Evolutionary conservation across 2,888 invertebrate species (phyloP).

Genomic region (Lingula anatina): DNA sequence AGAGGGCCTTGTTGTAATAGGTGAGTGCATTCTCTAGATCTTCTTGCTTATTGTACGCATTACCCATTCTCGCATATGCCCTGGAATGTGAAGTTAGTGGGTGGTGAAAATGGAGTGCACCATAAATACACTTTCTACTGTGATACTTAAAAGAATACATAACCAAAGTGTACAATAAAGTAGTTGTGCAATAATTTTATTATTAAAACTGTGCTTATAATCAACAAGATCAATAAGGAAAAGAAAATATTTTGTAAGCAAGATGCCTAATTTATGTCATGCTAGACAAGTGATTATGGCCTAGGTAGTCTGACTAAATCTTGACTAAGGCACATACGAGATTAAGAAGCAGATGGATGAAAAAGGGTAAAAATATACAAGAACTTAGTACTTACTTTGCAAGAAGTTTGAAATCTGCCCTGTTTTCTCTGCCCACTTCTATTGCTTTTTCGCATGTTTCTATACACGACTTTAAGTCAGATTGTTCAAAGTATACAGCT

Average conservation of each 20-base stretch:
- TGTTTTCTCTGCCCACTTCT: slow-evolving; percentile 91
- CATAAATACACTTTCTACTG: not conserved
- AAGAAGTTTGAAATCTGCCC: slow-evolving; percentile 95
- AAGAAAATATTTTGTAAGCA: no score
- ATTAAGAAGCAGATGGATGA: no score
- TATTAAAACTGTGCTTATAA: no score
- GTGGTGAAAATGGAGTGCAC: not conserved
- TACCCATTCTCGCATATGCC: slow-evolving; percentile 88
- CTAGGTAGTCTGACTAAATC: not conserved
- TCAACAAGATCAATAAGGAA: no score
- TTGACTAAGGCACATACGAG: not conserved
- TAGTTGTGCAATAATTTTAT: no score
- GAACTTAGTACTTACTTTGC: slow-evolving; percentile 64
- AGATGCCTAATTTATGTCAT: no score
- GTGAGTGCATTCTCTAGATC: slow-evolving; percentile 81
- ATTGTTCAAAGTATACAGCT: slow-evolving; percentile 95
- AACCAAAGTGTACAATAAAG: no score
- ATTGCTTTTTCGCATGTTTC: slow-evolving; percentile 88
- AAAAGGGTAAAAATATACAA: no score
- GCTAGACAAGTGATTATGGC: no score
- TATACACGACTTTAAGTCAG: slow-evolving; percentile 86
- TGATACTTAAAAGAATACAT: no score
- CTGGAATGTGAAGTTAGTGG: slow-evolving; percentile 32
- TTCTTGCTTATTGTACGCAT: slow-evolving; percentile 82
- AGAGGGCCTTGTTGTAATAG: slow-evolving; percentile 93